phyloP scores from a whole-genome alignment of 2,113 vertebrate genomes.

The Eptesicus fuscus region DNA sequence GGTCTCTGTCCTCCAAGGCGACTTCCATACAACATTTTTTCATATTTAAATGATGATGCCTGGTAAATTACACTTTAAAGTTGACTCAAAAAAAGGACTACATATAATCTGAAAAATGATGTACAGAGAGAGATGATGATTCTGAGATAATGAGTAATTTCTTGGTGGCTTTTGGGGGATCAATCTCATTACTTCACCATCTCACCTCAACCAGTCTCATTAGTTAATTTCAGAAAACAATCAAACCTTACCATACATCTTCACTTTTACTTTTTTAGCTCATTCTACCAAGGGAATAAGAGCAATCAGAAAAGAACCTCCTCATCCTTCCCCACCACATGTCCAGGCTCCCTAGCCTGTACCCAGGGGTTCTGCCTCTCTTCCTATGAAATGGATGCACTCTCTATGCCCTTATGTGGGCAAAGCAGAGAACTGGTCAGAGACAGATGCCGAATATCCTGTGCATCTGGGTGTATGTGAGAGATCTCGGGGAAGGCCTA shows the following conservation, averaged over 20 bases:
- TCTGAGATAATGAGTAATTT: neutral
- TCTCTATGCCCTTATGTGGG: neutral
- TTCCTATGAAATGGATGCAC: neutral
- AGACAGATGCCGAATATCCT: neutral
- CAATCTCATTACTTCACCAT: neutral
- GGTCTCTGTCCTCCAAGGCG: neutral
- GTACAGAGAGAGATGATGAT: neutral
- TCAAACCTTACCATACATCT: neutral
- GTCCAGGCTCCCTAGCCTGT: neutral
- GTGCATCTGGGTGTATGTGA: accelerated
- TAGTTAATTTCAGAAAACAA: constrained; percentile 7
- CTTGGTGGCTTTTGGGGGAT: neutral
- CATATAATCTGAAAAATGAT: neutral
- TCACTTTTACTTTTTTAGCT: neutral
- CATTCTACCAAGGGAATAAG: neutral
- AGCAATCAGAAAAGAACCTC: neutral
- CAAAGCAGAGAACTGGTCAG: neutral
- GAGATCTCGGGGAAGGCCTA: neutral
- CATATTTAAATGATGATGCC: neutral
- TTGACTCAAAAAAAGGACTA: neutral
- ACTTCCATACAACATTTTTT: neutral
- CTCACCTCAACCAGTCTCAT: neutral
- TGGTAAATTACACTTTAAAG: neutral
- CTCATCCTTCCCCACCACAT: neutral
- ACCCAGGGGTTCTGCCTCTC: neutral